These are phyloP conservation scores for Spilarctia lutea DNA, from an alignment of 2,888 invertebrate genomes.

Conservation along the genomic window DNA sequence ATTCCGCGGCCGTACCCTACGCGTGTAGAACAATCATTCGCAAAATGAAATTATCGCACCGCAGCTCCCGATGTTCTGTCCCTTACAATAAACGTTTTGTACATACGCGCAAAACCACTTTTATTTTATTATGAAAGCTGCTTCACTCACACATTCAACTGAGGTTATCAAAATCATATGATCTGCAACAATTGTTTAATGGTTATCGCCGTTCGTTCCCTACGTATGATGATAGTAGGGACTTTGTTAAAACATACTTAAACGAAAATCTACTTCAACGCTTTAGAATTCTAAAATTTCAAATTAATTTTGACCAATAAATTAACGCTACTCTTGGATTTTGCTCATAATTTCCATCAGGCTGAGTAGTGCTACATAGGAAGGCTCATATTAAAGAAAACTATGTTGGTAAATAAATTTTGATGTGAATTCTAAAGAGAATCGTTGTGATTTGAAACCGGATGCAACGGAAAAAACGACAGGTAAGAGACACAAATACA, in stretches of 20 bases:
- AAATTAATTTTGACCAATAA: too few species aligned
- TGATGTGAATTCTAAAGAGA: too few species aligned
- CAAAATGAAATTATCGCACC: constrained; percentile 53
- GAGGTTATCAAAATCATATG: constrained; percentile 10
- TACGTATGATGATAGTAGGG: neutral
- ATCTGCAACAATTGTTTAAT: neutral
- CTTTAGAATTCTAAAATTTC: neutral
- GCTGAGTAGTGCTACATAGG: too few species aligned
- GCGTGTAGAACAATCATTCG: constrained; percentile 51
- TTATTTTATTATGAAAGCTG: constrained; percentile 14
- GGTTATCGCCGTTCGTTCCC: neutral
- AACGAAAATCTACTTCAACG: neutral
- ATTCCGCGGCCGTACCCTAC: constrained; percentile 18
- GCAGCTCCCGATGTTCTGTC: constrained; percentile 28
- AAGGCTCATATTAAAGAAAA: too few species aligned
- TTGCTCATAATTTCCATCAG: too few species aligned
- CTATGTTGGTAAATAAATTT: too few species aligned
- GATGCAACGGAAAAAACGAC: too few species aligned
- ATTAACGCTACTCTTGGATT: too few species aligned
- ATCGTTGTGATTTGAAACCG: too few species aligned
- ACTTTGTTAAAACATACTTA: neutral
- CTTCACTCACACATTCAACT: constrained; percentile 1
- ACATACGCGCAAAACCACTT: constrained; percentile 17
- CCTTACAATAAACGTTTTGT: constrained; percentile 31
- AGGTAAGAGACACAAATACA: too few species aligned